A percentile compares a stretch with the other conserved stretches of the same genome.
These are phyloP conservation scores for Cheilosia grossa DNA, from an alignment of 2,888 invertebrate genomes.

Conservation along the genomic window DNA sequence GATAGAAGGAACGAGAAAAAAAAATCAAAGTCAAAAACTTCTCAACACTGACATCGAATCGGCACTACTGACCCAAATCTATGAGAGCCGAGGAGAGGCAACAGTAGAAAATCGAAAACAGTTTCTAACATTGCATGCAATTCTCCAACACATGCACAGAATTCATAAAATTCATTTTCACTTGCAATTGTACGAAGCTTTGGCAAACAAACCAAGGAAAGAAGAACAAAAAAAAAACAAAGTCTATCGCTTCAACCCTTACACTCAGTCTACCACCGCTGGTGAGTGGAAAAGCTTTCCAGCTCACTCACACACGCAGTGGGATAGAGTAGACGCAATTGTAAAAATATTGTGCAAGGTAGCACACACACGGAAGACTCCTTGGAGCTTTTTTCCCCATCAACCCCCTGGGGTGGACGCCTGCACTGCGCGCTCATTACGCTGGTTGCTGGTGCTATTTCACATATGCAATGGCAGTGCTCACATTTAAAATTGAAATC, in stretches of 20 bases:
- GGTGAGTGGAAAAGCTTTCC: constrained; percentile 61
- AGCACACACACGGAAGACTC: constrained; percentile 61
- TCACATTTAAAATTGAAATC: constrained; percentile 76
- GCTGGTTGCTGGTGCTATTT: constrained; percentile 37
- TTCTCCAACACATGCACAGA: constrained; percentile 64
- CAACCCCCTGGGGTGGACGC: constrained; percentile 2
- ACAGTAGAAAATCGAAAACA: constrained; percentile 73
- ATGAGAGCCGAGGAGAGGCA: constrained; percentile 66
- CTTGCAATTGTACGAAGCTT: constrained; percentile 67
- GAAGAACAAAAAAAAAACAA: constrained; percentile 23
- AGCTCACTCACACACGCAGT: constrained; percentile 59
- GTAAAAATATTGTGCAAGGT: constrained; percentile 73
- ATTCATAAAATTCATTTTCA: constrained; percentile 73
- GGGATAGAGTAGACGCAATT: constrained; percentile 63
- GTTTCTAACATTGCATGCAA: constrained; percentile 73
- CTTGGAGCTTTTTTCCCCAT: constrained; percentile 58
- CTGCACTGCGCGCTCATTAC: constrained; percentile 6
- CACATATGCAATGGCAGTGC: constrained; percentile 58
- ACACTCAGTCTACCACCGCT: constrained; percentile 13
- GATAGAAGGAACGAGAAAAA: constrained; percentile 11
- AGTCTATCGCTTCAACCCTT: constrained; percentile 40
- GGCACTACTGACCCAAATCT: constrained; percentile 81
- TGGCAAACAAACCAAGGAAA: constrained; percentile 8
- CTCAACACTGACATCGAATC: constrained; percentile 73
- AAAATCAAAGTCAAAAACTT: constrained; percentile 47